These are phyloP conservation scores for Bombus balteatus DNA, from an alignment of 1,140 invertebrate genomes.

Conservation along the genomic window DNA sequence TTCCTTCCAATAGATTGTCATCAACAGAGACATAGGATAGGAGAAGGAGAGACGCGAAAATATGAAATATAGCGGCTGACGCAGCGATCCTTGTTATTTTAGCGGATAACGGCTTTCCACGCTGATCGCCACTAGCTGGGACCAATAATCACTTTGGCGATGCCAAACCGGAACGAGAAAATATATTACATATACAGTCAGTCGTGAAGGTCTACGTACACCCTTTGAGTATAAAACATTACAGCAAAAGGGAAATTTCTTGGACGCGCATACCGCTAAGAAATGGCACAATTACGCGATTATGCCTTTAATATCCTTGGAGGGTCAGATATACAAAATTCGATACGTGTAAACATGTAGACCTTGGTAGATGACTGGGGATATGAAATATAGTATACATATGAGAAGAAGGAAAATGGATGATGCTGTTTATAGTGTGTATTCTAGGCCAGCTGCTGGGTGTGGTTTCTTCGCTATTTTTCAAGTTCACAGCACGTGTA, in stretches of 20 bases:
- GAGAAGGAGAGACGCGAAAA: not conserved
- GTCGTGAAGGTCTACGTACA: too few species aligned
- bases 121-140: not conserved
- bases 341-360: too few species aligned
- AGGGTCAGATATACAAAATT: too few species aligned
- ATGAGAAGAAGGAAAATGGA: too few species aligned
- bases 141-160: slow-evolving; percentile 11
- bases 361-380: too few species aligned
- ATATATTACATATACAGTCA: not conserved
- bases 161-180: not conserved
- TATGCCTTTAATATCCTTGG: too few species aligned
- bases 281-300: too few species aligned
- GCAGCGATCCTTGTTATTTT: slow-evolving; percentile 20
- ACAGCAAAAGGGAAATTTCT: too few species aligned
- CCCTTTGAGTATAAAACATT: too few species aligned
- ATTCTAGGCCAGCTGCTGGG: not conserved
- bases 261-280: too few species aligned
- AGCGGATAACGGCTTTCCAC: slow-evolving; percentile 11
- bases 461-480: not conserved
- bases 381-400: not conserved
- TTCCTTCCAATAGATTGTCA: slow-evolving; percentile 36
- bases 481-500: not conserved
- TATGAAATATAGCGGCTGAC: slow-evolving; percentile 24
- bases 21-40: slow-evolving; percentile 10
- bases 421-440: not conserved